Evolutionary conservation across 2,888 invertebrate species (phyloP), one percentile per base, ranked within the genome.

Genomic region (Drosophila recens): DNA sequence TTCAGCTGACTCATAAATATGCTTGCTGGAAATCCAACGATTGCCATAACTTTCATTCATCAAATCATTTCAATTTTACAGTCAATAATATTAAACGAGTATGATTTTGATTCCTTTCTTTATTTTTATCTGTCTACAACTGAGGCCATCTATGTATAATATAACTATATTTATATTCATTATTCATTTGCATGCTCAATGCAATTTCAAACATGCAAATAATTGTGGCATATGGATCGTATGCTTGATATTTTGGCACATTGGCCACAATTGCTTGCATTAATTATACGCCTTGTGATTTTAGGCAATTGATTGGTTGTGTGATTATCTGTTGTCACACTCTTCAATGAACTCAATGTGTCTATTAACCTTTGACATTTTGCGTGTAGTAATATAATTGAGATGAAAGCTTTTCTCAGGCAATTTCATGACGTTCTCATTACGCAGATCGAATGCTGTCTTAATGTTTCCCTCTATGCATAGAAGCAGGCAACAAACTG

Each of bases 171-270:
- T 46, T 53, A 23, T 8, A 36, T 75, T 17, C 11, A 46, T 48
- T 52, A 72, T 57, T 56, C 43, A 74, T 36, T 33, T 15, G 11
- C 10, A 33, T 38, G 33, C 6, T 15, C 17, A 17, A 43, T n/a
- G 15, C 36, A 42, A 46, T 56, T 48, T 56, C 30, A 17, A 52
- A 34, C 42, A 58, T 62, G 17, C 56, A 53, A 66, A 38, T 66
- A 17, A 8, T 23, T 56, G n/a, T 27, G 53, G 40, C 53, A 45
- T 59, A 66, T 30, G 20, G 30, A 59, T 59, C 53, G 75, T 69
- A 63, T 74, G 67, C 59, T 65, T 67, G 49, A 78, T 40, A 67
- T 61, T 61, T 49, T 17, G 27, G 13, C 51, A 52, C 33, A 34
- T 30, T 34, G 38, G 38, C 42, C 59, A 30, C 48, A 68, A 58